A percentile compares a stretch with the other conserved stretches of the same genome.
Evolutionary conservation across 2,888 invertebrate species (phyloP).

Genomic region (Troglohyphantes excavatus): DNA sequence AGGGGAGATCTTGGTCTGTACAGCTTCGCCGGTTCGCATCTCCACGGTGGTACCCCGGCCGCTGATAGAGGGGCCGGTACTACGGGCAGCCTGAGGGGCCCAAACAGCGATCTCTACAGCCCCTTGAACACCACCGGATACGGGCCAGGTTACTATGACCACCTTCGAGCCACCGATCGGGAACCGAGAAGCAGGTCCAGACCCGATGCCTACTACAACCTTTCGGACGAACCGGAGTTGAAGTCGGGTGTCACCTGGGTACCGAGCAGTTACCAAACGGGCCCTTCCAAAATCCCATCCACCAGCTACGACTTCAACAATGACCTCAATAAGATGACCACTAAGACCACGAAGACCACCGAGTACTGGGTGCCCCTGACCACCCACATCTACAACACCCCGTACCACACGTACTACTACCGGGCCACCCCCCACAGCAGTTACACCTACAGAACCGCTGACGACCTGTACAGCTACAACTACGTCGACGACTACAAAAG

Average conservation of each 20-base stretch:
- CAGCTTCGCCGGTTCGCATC: conserved; percentile 73
- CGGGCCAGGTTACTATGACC: conserved; percentile 59
- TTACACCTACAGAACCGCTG: conserved; percentile 66
- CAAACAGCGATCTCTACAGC: conserved; percentile 44
- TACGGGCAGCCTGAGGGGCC: neutral
- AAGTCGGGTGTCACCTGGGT: neutral
- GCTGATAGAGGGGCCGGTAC: neutral
- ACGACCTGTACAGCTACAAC: conserved; percentile 73
- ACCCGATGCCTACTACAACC: conserved; percentile 7
- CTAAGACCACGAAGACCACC: conserved; percentile 31
- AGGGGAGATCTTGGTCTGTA: conserved; percentile 72
- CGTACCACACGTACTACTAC: conserved; percentile 65
- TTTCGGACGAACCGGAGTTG: neutral
- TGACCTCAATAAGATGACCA: conserved; percentile 21
- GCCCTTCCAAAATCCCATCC: conserved; percentile 15
- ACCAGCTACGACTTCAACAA: conserved; percentile 26
- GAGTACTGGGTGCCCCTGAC: conserved; percentile 73
- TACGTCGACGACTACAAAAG: conserved; percentile 70
- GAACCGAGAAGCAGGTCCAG: conserved; percentile 8
- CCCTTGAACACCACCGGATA: conserved; percentile 44
- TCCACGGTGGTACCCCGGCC: conserved; percentile 61
- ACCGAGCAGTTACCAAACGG: neutral
- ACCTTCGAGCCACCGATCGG: conserved; percentile 42
- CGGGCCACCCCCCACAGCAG: conserved; percentile 47
- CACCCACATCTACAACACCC: conserved; percentile 63